Conservation (phyloP, 2,888 invertebrate genomes). For the Parnassius mnemosyne region DNA sequence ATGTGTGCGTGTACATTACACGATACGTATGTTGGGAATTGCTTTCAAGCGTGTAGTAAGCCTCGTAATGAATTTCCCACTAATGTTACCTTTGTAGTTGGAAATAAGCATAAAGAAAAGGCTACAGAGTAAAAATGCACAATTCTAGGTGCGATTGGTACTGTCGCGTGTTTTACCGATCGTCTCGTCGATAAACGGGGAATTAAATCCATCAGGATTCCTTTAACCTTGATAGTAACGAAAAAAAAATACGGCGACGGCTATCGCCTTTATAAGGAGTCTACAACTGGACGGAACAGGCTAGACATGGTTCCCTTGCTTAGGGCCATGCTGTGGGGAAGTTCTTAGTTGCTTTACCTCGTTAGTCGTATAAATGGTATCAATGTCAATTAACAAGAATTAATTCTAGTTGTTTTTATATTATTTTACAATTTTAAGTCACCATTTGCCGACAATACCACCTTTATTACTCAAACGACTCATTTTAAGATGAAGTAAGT, state of each 20-base stretch:
- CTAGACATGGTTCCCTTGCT: slow-evolving; percentile 1
- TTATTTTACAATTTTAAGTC: no score
- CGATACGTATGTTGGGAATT: no score
- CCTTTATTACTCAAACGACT: no score
- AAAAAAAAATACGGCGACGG: slow-evolving; percentile 8
- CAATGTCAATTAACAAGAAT: neutral
- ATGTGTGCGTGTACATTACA: no score
- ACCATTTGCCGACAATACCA: no score
- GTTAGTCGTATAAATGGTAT: slow-evolving; percentile 6
- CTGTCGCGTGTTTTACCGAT: neutral
- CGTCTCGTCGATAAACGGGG: slow-evolving; percentile 4
- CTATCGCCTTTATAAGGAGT: slow-evolving; percentile 14
- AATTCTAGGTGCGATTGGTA: no score
- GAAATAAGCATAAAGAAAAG: no score
- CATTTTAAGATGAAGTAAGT: no score
- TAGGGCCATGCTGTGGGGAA: slow-evolving; percentile 1
- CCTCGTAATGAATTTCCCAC: no score
- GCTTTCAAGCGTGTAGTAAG: no score
- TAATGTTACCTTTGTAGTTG: no score
- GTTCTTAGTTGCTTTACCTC: slow-evolving; percentile 4
- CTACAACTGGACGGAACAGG: slow-evolving; percentile 11
- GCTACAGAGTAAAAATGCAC: no score
- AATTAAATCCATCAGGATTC: slow-evolving; percentile 14
- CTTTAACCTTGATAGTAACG: slow-evolving; percentile 3
- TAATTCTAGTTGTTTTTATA: neutral